Base-by-base conservation (phyloP, 2,797 vertebrate genomes). In the Peromyscus melanophrys region DNA sequence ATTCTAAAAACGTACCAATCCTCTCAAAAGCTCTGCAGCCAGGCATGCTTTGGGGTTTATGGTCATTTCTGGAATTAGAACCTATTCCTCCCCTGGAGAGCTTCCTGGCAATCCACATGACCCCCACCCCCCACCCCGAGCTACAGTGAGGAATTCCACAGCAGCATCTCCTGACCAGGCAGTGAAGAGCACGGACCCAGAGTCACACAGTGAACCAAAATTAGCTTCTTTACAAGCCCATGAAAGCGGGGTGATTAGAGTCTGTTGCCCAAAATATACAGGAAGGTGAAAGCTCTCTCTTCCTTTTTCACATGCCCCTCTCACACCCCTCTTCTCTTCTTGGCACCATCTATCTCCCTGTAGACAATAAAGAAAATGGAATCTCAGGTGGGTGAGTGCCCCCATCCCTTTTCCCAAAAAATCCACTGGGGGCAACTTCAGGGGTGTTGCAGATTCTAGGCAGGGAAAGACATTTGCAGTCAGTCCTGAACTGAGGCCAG, bases 81-180 rank as follows among this genome's bases (percentile, higher is more conserved):
- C 29, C 55, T 92, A 80, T 86, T 94, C 57, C n/a, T 92, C 43
- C 43, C 85, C 29, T 4, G 16, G 21, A 82, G 82, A 67, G 93
- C 83, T 90, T 90, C 92, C 90, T 93, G 91, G 91, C 34, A 5
- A n/a, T 61, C 78, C 75, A 55, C 46, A 84, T 61, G 92, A 77
- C 55, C 55, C 55, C 55, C 55, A 1, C 55, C 43, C 21, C 59
- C 61, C 77, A 49, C 61, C 43, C 61, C 82, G 97, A 97, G 83
- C 93, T 90, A 92, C 83, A 93, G 94, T 88, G 82, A 90, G 94
- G 97, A 98, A 98, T 98, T 98, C 98, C 97, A 96, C 95, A 90
- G 82, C 88, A 89, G 23, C 63, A 65, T 77, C 92, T 96, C 89
- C 96, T 90, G 88, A 86, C 82, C 85, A 84, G 92, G 57, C 29